Base-by-base conservation (phyloP, 1,140 invertebrate species). In the Sycophaga agraensis region DNA sequence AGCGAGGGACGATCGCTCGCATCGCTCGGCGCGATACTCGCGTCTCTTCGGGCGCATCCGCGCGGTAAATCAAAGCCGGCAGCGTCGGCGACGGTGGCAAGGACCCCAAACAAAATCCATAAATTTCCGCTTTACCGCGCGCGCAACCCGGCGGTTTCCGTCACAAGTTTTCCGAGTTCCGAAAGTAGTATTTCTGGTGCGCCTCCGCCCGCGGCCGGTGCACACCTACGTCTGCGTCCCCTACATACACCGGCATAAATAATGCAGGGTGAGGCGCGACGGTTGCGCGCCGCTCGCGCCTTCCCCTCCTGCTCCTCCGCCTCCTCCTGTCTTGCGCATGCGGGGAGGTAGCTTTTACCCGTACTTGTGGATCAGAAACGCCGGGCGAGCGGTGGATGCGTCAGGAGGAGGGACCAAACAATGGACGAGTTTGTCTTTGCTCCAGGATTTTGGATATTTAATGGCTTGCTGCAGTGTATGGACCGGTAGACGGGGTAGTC, bases 101-200 rank as follows among this genome's bases (percentile, higher is more conserved):
- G 17, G 17, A 67, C 60, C 65, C 69, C 70, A 68, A 76, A 76
- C 74, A 76, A 76, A 76, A 74, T 75, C 73, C 74, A 76, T 76
- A 76, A 76, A 75, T 76, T 75, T 71, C 69, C 69, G 67, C 69
- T 67, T 69, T 65, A 54, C 68, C 65, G 66, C 66, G 70, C 28
- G n/a, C 14, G 28, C 54, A 64, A 65, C 51, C 42, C 42, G 64
- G 68, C 67, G 73, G 71, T 72, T 74, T 73, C 74, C 72, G 71
- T 74, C 74, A 72, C 61, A 74, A 76, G 69, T 76, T 75, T 62
- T 48, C 66, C 49, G 68, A 75, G 66, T 73, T 72, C 60, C 67
- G 67, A 75, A 74, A 76, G 72, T 73, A 70, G 69, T 73, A 72
- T 73, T 73, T 73, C 67, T 67, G 68, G 16, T 31, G 9, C 22